Conservation (phyloP, 2,113 vertebrate species). For the Pomatorhinus ruficollis region DNA sequence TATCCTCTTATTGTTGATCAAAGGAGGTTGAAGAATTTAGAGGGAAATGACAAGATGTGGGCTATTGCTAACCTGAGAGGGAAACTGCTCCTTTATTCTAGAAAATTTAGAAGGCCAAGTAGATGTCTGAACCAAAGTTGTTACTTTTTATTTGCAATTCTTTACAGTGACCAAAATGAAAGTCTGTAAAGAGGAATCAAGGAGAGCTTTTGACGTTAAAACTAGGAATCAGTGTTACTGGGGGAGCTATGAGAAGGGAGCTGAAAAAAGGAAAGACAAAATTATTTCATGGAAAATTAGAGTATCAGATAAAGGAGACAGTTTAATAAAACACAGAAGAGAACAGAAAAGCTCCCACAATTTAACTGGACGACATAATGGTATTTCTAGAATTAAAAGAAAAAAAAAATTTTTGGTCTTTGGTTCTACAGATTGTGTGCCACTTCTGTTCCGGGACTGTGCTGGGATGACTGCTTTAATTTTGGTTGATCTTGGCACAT, state of each 20-base stretch:
- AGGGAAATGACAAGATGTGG: constrained; percentile 75
- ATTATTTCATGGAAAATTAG: constrained; percentile 30
- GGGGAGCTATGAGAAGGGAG: constrained; percentile 66
- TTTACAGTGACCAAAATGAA: constrained; percentile 87
- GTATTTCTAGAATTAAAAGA: constrained; percentile 65
- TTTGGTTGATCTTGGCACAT: constrained; percentile 76
- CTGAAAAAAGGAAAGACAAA: constrained; percentile 56
- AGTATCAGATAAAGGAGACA: constrained; percentile 58
- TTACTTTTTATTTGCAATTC: constrained; percentile 77
- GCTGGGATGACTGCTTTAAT: constrained; percentile 59
- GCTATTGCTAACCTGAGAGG: constrained; percentile 77
- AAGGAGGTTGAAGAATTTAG: constrained; percentile 80
- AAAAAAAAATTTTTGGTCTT: background rate
- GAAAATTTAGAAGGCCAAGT: constrained; percentile 76
- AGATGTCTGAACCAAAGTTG: constrained; percentile 87
- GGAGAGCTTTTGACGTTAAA: constrained; percentile 65
- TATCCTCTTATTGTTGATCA: constrained; percentile 90
- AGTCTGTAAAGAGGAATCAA: constrained; percentile 63
- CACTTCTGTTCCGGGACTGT: constrained; percentile 79
- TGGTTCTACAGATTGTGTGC: constrained; percentile 78
- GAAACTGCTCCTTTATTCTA: constrained; percentile 78
- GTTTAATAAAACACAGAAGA: constrained; percentile 54
- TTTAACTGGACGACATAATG: constrained; percentile 79
- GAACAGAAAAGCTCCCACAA: constrained; percentile 78
- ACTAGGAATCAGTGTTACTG: constrained; percentile 74